Base-by-base conservation (phyloP, 1,140 invertebrate species). In the Ylistrum balloti region DNA sequence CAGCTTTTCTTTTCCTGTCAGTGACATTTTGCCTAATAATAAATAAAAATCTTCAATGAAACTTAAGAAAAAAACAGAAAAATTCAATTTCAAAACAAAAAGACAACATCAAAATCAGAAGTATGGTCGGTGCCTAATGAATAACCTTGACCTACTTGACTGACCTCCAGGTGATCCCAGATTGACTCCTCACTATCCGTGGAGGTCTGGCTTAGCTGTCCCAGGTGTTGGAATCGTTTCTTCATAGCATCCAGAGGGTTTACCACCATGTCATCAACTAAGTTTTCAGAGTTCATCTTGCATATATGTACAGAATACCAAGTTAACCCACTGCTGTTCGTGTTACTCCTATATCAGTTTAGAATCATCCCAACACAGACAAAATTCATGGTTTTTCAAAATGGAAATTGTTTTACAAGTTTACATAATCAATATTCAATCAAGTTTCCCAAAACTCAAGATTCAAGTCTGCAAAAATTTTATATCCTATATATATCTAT, bases 161-260 rank as follows among this genome's bases (percentile, higher is more conserved):
- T 35, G 33, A 91, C 91, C 86, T 86, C 86, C 28, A 92, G 34
- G 35, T 90, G 74, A 45, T 91, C 90, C 92, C 90, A 92, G 34
- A 90, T 87, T 33, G 88, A 88, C 33, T 90, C 90, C 41, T 92
- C 92, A 35, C 92, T 92, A n/a, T 91, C 92, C 10, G 89, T 90
- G 3, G 90, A 91, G 0, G 90, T 41, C 10, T 38, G 86, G 35
- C 88, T 90, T 35, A 85, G 32, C 38, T 89, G 88, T 17, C 90
- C 88, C 11, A 92, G 85, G 33, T 87, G 41, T 85, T 89, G 41
- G 20, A 92, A 48, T n/a, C 90, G 88, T 89, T 89, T 90, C 45
- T 88, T 90, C 48, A 92, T 74, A 17, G 85, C 74, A 38, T 91
- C 48, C 7, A 92, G 86, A 13, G 91, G 90, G 17, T 89, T 89